Evolutionary conservation across 2,797 vertebrate species (phyloP), one percentile per base, ranked within the genome.

Genomic region (Nasua narica): DNA sequence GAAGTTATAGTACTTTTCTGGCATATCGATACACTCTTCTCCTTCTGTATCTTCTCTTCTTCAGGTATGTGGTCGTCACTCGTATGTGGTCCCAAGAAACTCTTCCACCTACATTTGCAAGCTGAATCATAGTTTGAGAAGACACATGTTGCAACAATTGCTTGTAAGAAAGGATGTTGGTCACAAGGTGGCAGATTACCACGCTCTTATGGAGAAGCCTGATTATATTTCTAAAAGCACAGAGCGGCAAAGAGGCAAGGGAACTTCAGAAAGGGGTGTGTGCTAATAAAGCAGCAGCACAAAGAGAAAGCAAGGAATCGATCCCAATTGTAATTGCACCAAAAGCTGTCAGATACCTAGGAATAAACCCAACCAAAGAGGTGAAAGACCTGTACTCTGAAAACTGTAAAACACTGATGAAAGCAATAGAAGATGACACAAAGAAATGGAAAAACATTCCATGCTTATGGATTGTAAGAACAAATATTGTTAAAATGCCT

Each of bases 181-280:
- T 94, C 96, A 96, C 96, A 97, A 97, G 97, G 84, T 97, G 96
- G 96, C 95, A 96, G 89, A 84, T 97, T 85, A 91, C 18, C 84
- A 93, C 3, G 0, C 35, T 85, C 21, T 27, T 94, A 54, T 32
- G 32, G n/a, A 96, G 54, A 96, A 96, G n/a, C 19, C 18, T 89
- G 70, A 74, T 65, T 81, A 50, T 60, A 81, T 97, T 92, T 85
- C 46, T 89, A 89, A 93, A 93, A 95, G 27, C 12, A 23, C 58
- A 79, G 0, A 58, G 21, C 7, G 21, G 56, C 25, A 83, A 96
- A 93, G 35, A 76, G 23, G 32, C 7, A 91, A 85, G 50, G 29
- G 43, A 91, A 70, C 37, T 91, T 92, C 43, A 95, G 62, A 92
- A 78, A 79, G 7, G 43, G 0, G 65, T 46, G 50, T 46, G 15